Percentiles rank a stretch among this genome's conserved stretches.
These are phyloP conservation scores for Meghimatium bilineatum DNA, from an alignment of 2,888 invertebrate species.

Conservation along the genomic window DNA sequence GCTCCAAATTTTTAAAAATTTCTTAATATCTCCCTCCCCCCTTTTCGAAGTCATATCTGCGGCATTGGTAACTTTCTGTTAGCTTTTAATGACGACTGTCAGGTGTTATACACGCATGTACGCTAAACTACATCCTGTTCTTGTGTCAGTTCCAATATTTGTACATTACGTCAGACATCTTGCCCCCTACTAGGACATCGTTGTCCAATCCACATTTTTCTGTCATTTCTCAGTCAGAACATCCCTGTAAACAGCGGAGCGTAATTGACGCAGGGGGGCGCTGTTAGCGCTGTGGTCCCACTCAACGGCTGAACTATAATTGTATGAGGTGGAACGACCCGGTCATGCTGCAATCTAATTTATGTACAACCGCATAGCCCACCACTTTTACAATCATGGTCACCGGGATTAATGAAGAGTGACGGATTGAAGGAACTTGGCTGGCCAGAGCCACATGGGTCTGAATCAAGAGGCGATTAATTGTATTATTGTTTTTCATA, in stretches of 20 bases:
- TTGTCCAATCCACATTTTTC: not conserved
- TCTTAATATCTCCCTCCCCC: no score
- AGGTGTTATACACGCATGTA: no score
- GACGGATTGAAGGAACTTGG: constrained; percentile 10
- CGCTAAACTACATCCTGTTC: no score
- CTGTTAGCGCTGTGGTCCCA: not conserved
- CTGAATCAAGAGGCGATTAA: constrained; percentile 1
- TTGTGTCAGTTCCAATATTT: not conserved
- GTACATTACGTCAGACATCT: not conserved
- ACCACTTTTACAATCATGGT: constrained; percentile 25
- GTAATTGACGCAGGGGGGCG: constrained; percentile 10
- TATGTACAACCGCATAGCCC: not conserved
- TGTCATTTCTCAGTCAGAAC: not conserved
- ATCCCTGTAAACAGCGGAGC: constrained; percentile 10
- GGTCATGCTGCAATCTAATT: constrained; percentile 22
- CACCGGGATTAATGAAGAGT: constrained; percentile 19
- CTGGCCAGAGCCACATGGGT: not conserved
- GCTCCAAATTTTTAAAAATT: no score
- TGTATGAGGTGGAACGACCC: constrained; percentile 3
- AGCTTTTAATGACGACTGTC: no score
- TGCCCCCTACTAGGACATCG: not conserved
- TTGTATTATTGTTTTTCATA: not conserved
- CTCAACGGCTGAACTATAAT: constrained; percentile 18
- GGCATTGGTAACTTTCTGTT: no score
- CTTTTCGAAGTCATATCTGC: no score